Evolutionary conservation across 1,140 invertebrate species (phyloP).

Genomic region (Himalopsyche phryganea): DNA sequence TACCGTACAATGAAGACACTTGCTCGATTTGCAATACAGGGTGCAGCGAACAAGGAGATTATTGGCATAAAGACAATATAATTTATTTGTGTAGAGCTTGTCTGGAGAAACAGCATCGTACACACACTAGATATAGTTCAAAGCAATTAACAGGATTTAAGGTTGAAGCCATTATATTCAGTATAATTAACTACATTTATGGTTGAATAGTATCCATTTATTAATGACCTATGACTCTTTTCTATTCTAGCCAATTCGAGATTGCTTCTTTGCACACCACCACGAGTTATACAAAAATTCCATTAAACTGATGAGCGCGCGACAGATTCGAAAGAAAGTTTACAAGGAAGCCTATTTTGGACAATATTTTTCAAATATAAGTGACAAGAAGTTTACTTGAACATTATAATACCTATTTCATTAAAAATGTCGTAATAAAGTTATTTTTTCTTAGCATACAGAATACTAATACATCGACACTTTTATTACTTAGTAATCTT

Average conservation of each 20-base stretch:
- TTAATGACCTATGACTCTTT: too few relatives aligned
- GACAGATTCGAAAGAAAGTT: slow-evolving; percentile 49
- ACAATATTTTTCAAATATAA: slow-evolving; percentile 44
- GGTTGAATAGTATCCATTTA: too few relatives aligned
- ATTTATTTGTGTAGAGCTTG: slow-evolving; percentile 49
- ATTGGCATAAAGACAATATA: slow-evolving; percentile 50
- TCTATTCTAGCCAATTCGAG: slow-evolving; percentile 45
- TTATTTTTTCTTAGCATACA: too few relatives aligned
- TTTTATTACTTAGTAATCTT: too few relatives aligned
- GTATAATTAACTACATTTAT: slow-evolving; percentile 46
- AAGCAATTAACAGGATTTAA: slow-evolving; percentile 47
- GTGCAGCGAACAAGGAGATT: slow-evolving; percentile 50
- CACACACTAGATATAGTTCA: slow-evolving; percentile 44
- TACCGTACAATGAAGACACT: slow-evolving; percentile 48
- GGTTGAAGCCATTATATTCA: slow-evolving; percentile 39
- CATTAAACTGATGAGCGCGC: slow-evolving; percentile 48
- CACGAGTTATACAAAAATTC: slow-evolving; percentile 51
- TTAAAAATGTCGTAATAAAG: too few relatives aligned
- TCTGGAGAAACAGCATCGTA: slow-evolving; percentile 42
- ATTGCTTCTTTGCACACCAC: slow-evolving; percentile 51
- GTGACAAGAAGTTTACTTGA: slow-evolving; percentile 21
- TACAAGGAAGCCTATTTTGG: slow-evolving; percentile 50
- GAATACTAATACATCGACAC: too few relatives aligned
- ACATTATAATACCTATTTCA: background rate
- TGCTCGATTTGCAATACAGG: slow-evolving; percentile 45